Evolutionary conservation across 2,888 invertebrate genomes (phyloP), one percentile per base, ranked within the genome.

Genomic region (Lycophotia porphyrea): DNA sequence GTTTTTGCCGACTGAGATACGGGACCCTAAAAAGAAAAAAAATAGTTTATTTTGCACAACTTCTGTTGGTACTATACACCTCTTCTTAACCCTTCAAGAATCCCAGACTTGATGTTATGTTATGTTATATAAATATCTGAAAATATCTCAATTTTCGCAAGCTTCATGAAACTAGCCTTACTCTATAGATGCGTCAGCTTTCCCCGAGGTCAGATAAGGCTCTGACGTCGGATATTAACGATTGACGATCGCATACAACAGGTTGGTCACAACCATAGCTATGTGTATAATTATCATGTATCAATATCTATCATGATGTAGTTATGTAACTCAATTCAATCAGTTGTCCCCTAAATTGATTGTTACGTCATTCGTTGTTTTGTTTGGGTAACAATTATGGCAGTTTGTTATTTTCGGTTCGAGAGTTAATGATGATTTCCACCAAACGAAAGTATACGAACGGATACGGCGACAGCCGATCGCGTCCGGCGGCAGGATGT

Each of bases 171-270:
- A 61, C 27, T 15, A 39, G 27, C 69, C 63, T 31, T 34, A 58
- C 34, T 8, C 0, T 3, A 58, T 8, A 47, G 39, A 83, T 73
- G 78, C 76, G 84, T 86, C 84, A 80, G 66, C 69, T 49, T 44
- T n/a, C 9, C 24, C 42, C 76, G 71, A 86, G 78, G 81, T 72
- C 66, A 74, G 52, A 63, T 49, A 44, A 21, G 70, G 66, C 73
- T 74, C 66, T 84, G 84, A 81, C 74, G 83, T 78, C 36, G 36
- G 21, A 36, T 18, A 64, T 39, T 71, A 83, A 83, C 79, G 36
- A 63, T 39, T n/a, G 68, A 83, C 79, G 36, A 63, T 39, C 39
- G 68, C 31, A 44, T 7, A 76, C 78, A 68, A 64, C 80, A 80
- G 78, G 73, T 71, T 80, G 39, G n/a, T 55, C 7, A 9, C 21